Percentiles rank a stretch among this genome's conserved stretches.
Conservation (phyloP, 1,140 invertebrate genomes). For the Sitodiplosis mosellana region DNA sequence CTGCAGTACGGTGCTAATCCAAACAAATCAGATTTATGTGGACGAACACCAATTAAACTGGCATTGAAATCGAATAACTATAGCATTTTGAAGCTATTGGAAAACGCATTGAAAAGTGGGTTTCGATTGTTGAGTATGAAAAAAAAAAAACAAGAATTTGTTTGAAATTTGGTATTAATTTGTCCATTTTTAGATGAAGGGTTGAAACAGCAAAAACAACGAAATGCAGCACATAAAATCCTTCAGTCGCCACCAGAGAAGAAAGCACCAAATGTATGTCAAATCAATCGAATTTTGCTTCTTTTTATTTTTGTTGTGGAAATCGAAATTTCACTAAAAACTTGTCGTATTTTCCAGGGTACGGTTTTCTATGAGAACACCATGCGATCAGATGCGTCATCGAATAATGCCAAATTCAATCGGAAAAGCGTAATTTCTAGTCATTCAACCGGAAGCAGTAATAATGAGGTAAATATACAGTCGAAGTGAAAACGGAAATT, state of each 20-base stretch:
- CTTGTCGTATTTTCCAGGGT: no score
- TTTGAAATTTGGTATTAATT: no score
- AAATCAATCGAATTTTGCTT: no score
- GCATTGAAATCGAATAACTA: constrained; percentile 33
- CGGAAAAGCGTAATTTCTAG: constrained; percentile 26
- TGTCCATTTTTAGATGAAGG: background rate
- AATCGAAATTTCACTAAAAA: no score
- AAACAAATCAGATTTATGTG: constrained; percentile 79
- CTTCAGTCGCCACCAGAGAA: no score
- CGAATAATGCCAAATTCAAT: constrained; percentile 7
- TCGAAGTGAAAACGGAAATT: background rate
- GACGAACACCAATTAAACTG: constrained; percentile 38
- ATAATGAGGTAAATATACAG: constrained; percentile 16
- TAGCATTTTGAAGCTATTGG: constrained; percentile 23
- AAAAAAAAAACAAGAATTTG: no score
- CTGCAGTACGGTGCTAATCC: constrained; percentile 82
- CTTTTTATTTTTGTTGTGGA: no score
- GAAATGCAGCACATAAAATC: no score
- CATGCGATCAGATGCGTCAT: constrained; percentile 21
- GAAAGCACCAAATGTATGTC: constrained; percentile 20
- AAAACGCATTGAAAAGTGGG: constrained; percentile 24
- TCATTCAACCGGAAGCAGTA: constrained; percentile 26
- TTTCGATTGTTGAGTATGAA: background rate
- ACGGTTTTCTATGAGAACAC: constrained; percentile 22
- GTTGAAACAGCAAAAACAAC: no score